A percentile compares a stretch with the other conserved stretches of the same genome.
Evolutionary conservation across 2,797 vertebrate species (phyloP).

Genomic region (Liasis olivaceus): DNA sequence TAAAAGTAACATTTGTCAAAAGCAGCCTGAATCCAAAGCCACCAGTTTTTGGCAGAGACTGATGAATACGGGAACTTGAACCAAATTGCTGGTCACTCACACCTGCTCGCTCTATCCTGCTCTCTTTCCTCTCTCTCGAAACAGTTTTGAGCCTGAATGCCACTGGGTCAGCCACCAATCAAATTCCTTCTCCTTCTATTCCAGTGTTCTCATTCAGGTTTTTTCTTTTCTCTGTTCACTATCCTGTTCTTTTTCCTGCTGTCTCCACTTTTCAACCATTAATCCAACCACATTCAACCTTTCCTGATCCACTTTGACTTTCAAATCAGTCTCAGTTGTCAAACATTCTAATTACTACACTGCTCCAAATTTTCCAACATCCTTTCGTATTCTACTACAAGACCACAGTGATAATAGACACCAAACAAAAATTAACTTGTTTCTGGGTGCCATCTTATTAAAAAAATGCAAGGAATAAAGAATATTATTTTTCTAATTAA

Average conservation of each 20-base stretch:
- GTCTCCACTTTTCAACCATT: neutral
- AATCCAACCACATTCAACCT: neutral
- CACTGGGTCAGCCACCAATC: neutral
- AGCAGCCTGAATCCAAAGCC: neutral
- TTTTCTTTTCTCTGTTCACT: neutral
- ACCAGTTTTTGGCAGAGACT: neutral
- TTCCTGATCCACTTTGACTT: neutral
- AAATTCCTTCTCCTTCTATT: neutral
- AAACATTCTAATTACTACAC: neutral
- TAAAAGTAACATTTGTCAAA: neutral
- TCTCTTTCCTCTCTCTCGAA: neutral
- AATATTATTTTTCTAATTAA: neutral
- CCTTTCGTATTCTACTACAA: neutral
- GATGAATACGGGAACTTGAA: neutral
- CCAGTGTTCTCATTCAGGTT: neutral
- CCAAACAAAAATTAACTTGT: neutral
- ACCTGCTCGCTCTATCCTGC: neutral
- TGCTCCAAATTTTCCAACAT: neutral
- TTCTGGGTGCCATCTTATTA: neutral
- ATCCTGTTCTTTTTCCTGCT: neutral
- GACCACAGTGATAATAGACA: neutral
- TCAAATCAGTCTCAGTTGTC: neutral
- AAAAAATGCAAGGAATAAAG: neutral
- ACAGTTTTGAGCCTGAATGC: neutral
- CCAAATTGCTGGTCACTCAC: neutral